A percentile compares a stretch with the other conserved stretches of the same genome.
These are phyloP conservation scores for Cichladusa arquata DNA, from an alignment of 2,113 vertebrate species.

Conservation along the genomic window DNA sequence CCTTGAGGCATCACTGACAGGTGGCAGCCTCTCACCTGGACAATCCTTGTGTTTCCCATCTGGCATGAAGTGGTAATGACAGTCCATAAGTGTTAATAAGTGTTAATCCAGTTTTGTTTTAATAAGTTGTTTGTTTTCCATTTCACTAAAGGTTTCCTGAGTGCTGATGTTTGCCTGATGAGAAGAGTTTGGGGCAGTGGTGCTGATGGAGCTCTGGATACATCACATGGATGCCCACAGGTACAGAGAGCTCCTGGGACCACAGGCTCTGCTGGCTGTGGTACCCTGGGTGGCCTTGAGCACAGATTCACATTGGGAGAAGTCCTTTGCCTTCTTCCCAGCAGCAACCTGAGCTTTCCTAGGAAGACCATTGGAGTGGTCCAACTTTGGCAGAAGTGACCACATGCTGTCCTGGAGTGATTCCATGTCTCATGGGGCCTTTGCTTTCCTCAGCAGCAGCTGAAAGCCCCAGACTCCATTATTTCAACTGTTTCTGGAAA, in stretches of 20 bases:
- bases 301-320: background rate
- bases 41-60: background rate
- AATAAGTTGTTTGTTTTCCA: background rate
- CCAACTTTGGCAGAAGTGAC: background rate
- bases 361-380: background rate
- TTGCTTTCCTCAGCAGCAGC: background rate
- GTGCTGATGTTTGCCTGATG: background rate
- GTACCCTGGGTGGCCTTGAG: no score
- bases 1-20: background rate
- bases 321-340: background rate
- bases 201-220: background rate
- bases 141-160: background rate
- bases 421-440: fast-evolving
- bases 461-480: background rate
- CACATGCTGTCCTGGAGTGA: fast-evolving
- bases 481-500: background rate
- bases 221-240: fast-evolving
- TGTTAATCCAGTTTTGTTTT: background rate
- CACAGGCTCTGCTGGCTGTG: background rate
- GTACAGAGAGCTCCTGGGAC: background rate
- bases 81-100: background rate
- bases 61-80: background rate
- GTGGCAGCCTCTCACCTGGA: background rate
- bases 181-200: background rate
- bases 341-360: background rate